Percentiles rank a stretch among this genome's conserved stretches.
Evolutionary conservation across 2,113 vertebrate species (phyloP).

Genomic region (Arenaria interpres): DNA sequence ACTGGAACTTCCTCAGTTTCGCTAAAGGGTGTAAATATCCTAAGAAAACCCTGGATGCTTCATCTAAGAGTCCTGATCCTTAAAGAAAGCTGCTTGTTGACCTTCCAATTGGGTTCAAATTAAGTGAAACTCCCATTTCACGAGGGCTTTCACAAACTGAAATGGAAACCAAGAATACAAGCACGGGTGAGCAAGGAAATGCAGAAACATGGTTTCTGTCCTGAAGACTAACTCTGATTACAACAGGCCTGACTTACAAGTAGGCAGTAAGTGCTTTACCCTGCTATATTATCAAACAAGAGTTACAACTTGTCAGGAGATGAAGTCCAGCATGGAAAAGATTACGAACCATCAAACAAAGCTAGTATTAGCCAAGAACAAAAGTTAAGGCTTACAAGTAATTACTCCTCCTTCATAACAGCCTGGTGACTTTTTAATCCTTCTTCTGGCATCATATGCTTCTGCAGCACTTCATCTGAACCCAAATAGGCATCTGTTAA

Average conservation of each 20-base stretch:
- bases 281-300: neutral
- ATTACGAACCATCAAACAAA: slow-evolving; percentile 22
- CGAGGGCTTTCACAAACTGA: neutral
- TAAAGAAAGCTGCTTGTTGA: neutral
- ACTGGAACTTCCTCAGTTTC: neutral
- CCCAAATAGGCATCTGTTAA: slow-evolving; percentile 34
- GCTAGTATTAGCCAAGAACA: slow-evolving; percentile 20
- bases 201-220: neutral
- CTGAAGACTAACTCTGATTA: neutral
- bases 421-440: slow-evolving; percentile 56
- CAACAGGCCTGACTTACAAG: neutral
- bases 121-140: neutral
- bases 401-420: slow-evolving; percentile 41
- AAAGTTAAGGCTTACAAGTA: slow-evolving; percentile 42
- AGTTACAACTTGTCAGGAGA: neutral
- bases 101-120: neutral
- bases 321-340: neutral
- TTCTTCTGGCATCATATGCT: slow-evolving; percentile 23
- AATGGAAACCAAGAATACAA: neutral
- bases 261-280: neutral
- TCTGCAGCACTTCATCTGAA: slow-evolving; percentile 55
- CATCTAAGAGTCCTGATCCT: neutral
- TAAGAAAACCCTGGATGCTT: neutral
- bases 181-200: neutral
- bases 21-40: neutral